Base-by-base conservation (phyloP, 2,113 vertebrate genomes). In the Hucho hucho region DNA sequence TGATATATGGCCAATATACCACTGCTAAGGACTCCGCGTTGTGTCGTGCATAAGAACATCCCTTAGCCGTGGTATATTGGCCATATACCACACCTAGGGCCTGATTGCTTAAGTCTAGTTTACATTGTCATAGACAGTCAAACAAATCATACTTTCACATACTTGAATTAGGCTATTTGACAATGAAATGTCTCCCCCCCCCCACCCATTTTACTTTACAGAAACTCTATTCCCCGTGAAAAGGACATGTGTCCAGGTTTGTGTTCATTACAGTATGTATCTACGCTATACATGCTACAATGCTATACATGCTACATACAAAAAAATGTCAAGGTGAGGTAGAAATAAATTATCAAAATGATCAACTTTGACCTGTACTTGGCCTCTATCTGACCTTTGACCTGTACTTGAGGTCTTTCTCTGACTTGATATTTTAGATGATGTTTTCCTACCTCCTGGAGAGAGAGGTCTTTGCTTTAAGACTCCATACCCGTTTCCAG, bases 401-500 rank as follows among this genome's bases (percentile, higher is more conserved):
- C 24, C 6, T 7, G 3, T 65, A 29, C 3, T 28, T 32, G 7
- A 26, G 26, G 16, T 16, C 28, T 68, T 68, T 68, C 7, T 18
- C 26, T 46, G 25, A 65, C 24, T 14, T 26, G 5, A 14, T 46
- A 14, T 46, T 47, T 69, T 47, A 69, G 43, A 69, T 49, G 67
- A 69, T 47, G 67, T 69, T 69, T 69, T 69, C 22, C 43, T 22
- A 3, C 67, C 18, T 12, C 43, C 22, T 69, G n/a, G 37, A 69
- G 37, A 47, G 11, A 13, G 43, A 22, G 67, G 14, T 47, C 20
- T 69, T 11, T 12, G 43, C 18, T 20, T 69, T 12, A 69, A 24
- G 43, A 49, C 43, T 13, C 67, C 26, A 14, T 24, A 22, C 43
- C 37, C 12, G 4, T 13, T 12, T 46, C 64, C 22, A 29, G 43